Evolutionary conservation across 1,140 invertebrate species (phyloP), one percentile per base, ranked within the genome.

Genomic region (Heterodera carotae): DNA sequence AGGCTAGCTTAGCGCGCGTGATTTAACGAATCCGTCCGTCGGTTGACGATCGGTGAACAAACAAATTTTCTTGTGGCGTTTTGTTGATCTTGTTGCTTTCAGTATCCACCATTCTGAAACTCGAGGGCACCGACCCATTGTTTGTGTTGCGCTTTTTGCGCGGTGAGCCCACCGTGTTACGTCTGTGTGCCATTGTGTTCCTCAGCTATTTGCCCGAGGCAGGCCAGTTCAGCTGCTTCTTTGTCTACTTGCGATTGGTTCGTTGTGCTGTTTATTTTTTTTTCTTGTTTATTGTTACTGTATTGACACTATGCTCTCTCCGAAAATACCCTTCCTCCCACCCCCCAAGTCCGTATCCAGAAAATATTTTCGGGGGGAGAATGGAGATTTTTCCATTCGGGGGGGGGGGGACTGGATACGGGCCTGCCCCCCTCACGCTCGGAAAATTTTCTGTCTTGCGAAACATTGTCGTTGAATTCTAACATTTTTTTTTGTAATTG

Each of bases 211-310:
- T 99, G 82, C 96, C 97, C n/a, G 97, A 99, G 85, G 91, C 91
- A 60, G 96, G 96, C 78, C 94, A 98, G 90, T 99, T 99, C 90
- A 98, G 96, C 76, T 98, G 96, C 90, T 98, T 99, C 90, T 99
- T 99, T 90, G 96, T 99, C 82, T 99, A 99, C 90, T 91, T 99
- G 66, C 95, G 94, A 90, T 91, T 99, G 84, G 95, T 92, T 88
- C 89, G 90, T 88, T 10, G 59, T 71, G 56, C 5, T 64, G 60
- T 10, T 4, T 27, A 33, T 66, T 79, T 48, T 56, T 2, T 31
- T 56, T 1, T 68, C 67, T 81, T 39, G 5, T n/a, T n/a, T n/a
- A n/a, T n/a, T n/a, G n/a, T n/a, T n/a, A n/a, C n/a, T n/a, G n/a
- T n/a, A n/a, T n/a, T n/a, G n/a, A n/a, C n/a, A n/a, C n/a, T n/a